Percentiles rank a stretch among this genome's conserved stretches.
Evolutionary conservation across 2,888 invertebrate genomes (phyloP).

Genomic region (Pomacea canaliculata): DNA sequence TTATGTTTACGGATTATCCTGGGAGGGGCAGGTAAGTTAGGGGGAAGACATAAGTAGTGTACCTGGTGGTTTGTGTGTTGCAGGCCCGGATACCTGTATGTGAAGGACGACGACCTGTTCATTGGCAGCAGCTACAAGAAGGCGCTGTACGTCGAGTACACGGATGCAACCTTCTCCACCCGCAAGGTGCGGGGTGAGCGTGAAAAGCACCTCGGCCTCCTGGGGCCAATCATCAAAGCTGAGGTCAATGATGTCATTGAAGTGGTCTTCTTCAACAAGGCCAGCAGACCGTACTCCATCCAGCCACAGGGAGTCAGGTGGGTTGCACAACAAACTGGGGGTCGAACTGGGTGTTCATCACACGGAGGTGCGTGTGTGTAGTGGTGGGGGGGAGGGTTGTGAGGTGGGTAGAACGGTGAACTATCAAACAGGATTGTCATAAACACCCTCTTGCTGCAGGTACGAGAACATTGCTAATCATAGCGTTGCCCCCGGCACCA

Average conservation of each 20-base stretch:
- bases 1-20: no score
- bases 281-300: slow-evolving; percentile 43
- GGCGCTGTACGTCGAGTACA: slow-evolving; percentile 48
- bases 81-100: slow-evolving; percentile 40
- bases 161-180: slow-evolving; percentile 43
- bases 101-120: slow-evolving; percentile 41
- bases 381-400: no score
- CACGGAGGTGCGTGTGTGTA: no score
- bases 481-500: slow-evolving; percentile 25
- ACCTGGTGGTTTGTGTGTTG: slow-evolving; percentile 1
- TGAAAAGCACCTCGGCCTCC: slow-evolving; percentile 42
- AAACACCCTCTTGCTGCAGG: no score
- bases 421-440: no score
- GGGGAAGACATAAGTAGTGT: no score
- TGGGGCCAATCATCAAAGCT: slow-evolving; percentile 56
- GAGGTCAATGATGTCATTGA: slow-evolving; percentile 49
- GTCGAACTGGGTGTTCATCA: no score
- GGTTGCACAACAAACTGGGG: no score
- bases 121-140: slow-evolving; percentile 49
- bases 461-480: slow-evolving; percentile 26
- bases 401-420: no score
- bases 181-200: slow-evolving; percentile 28
- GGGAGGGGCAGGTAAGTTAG: no score
- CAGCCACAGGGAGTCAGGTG: slow-evolving; percentile 50
- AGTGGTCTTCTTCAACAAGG: slow-evolving; percentile 52